Percentiles rank a stretch among this genome's conserved stretches.
Conservation (phyloP, 2,888 invertebrate species). For the Eristalinus aeneus region DNA sequence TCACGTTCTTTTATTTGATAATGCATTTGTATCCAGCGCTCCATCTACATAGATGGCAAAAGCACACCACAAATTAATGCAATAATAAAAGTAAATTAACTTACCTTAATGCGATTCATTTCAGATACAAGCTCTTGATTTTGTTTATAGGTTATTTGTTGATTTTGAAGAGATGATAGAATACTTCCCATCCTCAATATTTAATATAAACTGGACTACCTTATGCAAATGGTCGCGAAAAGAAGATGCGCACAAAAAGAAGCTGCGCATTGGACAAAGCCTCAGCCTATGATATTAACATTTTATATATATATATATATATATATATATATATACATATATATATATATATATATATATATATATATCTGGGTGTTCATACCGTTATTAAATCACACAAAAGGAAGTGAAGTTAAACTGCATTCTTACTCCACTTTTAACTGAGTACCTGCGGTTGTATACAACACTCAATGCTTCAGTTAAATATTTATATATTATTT, state of each 20-base stretch:
- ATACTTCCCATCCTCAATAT: conserved; percentile 42
- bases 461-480: no score
- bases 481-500: no score
- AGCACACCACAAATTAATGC: no score
- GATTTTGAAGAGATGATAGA: conserved; percentile 9
- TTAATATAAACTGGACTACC: no score
- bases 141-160: conserved; percentile 35
- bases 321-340: neutral
- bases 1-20: conserved; percentile 89
- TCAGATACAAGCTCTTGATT: conserved; percentile 59
- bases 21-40: conserved; percentile 90
- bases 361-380: no score
- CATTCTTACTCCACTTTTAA: no score
- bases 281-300: neutral
- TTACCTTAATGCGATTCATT: conserved; percentile 65
- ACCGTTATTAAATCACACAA: no score
- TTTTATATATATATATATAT: neutral
- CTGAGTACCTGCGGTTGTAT: no score
- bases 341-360: neutral
- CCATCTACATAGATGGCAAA: conserved; percentile 82
- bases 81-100: no score
- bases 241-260: neutral
- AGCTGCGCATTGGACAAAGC: neutral
- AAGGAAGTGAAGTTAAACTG: no score
- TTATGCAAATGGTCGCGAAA: neutral